These are phyloP conservation scores for Corythaeola cristata DNA, from an alignment of 2,113 vertebrate genomes.

Conservation along the genomic window DNA sequence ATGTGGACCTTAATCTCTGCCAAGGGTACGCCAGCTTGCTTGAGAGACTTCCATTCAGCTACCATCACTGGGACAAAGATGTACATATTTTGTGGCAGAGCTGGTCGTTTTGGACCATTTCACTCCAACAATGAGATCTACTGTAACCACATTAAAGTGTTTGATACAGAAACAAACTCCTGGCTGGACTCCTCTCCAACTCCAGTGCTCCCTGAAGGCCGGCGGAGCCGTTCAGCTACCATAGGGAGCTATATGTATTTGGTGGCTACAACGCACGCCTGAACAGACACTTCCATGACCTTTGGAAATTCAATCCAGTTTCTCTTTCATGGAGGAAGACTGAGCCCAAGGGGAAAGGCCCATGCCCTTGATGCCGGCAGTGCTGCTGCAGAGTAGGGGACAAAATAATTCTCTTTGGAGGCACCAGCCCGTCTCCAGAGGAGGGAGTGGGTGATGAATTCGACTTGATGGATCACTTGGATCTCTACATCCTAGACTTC, in stretches of 20 bases:
- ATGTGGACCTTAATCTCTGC: slow-evolving; percentile 91
- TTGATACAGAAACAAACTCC: slow-evolving; percentile 91
- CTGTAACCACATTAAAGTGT: slow-evolving; percentile 96
- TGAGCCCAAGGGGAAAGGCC: slow-evolving; percentile 94
- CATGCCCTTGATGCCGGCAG: slow-evolving; percentile 92
- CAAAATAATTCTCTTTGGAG: slow-evolving; percentile 96
- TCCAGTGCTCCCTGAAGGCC: slow-evolving; percentile 88
- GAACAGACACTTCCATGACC: slow-evolving; percentile 96
- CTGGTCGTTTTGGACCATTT: slow-evolving; percentile 94
- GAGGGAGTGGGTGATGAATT: slow-evolving; percentile 98
- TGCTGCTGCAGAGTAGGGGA: slow-evolving; percentile 98
- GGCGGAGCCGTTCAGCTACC: slow-evolving; percentile 94
- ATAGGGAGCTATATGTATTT: slow-evolving; percentile 94
- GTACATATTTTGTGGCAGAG: slow-evolving; percentile 96
- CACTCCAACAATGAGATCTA: slow-evolving; percentile 99
- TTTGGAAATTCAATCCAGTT: slow-evolving; percentile 97
- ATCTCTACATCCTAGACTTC: slow-evolving; percentile 98
- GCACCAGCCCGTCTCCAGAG: slow-evolving; percentile 96
- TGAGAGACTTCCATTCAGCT: slow-evolving; percentile 98
- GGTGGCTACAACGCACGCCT: slow-evolving; percentile 96
- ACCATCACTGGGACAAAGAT: slow-evolving; percentile 94
- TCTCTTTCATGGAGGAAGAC: slow-evolving; percentile 91
- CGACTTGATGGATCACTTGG: slow-evolving; percentile 99
- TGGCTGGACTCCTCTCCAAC: slow-evolving; percentile 89
- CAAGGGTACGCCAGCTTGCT: slow-evolving; percentile 90